Conservation (phyloP, 2,888 invertebrate species). For the Cabera pusaria region DNA sequence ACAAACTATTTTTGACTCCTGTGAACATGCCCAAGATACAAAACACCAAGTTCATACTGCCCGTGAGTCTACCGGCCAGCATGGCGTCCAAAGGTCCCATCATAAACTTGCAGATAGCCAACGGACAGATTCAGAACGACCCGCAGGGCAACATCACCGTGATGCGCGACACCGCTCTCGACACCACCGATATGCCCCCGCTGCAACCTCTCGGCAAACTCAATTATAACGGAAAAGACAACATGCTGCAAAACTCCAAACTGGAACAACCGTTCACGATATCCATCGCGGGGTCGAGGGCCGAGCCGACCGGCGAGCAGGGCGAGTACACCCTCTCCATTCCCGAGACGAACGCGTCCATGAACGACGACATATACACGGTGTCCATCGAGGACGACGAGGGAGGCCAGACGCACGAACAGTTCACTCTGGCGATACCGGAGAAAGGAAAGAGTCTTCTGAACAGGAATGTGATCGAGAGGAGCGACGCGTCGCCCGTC, state of each 20-base stretch:
- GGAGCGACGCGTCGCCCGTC: conserved; percentile 52
- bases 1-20: conserved; percentile 83
- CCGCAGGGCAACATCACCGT: conserved; percentile 85
- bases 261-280: conserved; percentile 66
- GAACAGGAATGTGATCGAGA: conserved; percentile 63
- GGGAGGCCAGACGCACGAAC: conserved; percentile 62
- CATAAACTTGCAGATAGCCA: conserved; percentile 87
- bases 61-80: conserved; percentile 76
- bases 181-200: conserved; percentile 67
- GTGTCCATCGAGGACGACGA: conserved; percentile 79
- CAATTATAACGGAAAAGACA: conserved; percentile 62
- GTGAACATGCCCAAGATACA: conserved; percentile 83
- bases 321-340: conserved; percentile 78
- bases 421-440: conserved; percentile 73
- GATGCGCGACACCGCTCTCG: conserved; percentile 73
- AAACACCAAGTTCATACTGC: conserved; percentile 80
- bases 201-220: conserved; percentile 68
- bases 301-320: conserved; percentile 75
- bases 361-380: conserved; percentile 81
- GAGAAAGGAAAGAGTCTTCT: conserved; percentile 75
- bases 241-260: conserved; percentile 54
- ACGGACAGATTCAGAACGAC: conserved; percentile 85
- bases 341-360: conserved; percentile 76
- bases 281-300: conserved; percentile 74
- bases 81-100: conserved; percentile 84